Evolutionary conservation across 2,888 invertebrate genomes (phyloP), one percentile per base, ranked within the genome.

Genomic region (Asteroscopus sphinx): DNA sequence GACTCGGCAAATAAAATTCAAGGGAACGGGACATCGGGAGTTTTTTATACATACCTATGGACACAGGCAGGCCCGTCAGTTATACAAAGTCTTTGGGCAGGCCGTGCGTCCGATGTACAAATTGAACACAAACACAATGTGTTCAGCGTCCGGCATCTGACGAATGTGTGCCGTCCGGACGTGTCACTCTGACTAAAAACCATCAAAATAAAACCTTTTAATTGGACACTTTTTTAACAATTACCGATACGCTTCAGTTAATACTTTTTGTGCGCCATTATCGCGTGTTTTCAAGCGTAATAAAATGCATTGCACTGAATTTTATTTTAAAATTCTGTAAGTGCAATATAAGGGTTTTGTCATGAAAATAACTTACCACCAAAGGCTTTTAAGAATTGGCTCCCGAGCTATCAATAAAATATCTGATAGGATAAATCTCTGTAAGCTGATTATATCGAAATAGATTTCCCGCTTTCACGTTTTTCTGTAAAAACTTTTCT

Each of bases 81-180:
- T n/a, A n/a, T n/a, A n/a, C n/a, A n/a, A n/a, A n/a, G n/a, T n/a
- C n/a, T n/a, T n/a, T n/a, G n/a, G n/a, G n/a, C n/a, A n/a, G n/a
- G n/a, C n/a, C n/a, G n/a, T n/a, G n/a, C n/a, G n/a, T n/a, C n/a
- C n/a, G n/a, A 47, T 42, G 61, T 58, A 53, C 8, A 39, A 61
- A 51, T 47, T 46, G 33, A 66, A 71, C 12, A 42, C 45, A 39
- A 42, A 46, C 15, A 48, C 36, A 30, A 48, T 42, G 41, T 12
- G 28, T 51, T 16, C 4, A 6, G 21, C 21, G 21, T 4, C 21
- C 11, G 26, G 9, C 21, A 5, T 42, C 28, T 9, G 3, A 5
- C 26, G 8, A 17, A 6, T 39, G 11, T 51, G n/a, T 37, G 16
- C 28, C 16, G 4, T 30, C n/a, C 17, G 7, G 16, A 17, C 25